These are phyloP conservation scores for Halcyon malimbica DNA, from an alignment of 2,113 vertebrate genomes.

Conservation along the genomic window DNA sequence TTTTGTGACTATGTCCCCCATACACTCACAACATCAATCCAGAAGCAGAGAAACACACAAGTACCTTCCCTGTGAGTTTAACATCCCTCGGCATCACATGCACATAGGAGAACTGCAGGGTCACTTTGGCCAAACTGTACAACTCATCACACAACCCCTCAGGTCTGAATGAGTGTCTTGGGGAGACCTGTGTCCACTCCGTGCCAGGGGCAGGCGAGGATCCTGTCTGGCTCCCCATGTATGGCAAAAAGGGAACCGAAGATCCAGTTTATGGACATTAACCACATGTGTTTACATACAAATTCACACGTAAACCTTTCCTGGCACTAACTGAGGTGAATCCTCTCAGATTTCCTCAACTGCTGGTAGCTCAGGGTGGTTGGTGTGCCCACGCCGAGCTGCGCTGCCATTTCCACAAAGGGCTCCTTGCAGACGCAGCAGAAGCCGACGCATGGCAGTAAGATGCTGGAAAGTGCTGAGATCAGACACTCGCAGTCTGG, in stretches of 20 bases:
- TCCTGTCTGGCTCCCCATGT: neutral
- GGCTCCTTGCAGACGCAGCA: neutral
- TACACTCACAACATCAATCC: neutral
- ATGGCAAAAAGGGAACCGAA: neutral
- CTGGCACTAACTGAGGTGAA: neutral
- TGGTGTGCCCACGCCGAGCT: fast-evolving
- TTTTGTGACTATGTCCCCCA: neutral
- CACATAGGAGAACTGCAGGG: fast-evolving
- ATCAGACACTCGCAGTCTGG: neutral
- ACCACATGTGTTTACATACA: neutral
- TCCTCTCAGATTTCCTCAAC: neutral
- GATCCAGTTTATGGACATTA: neutral
- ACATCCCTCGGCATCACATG: fast-evolving
- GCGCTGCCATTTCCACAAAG: fast-evolving
- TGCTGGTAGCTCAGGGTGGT: fast-evolving
- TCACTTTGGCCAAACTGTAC: neutral
- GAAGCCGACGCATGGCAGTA: neutral
- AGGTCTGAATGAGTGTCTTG: fast-evolving
- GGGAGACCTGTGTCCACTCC: neutral
- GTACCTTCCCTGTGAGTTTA: neutral
- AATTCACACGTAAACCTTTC: neutral
- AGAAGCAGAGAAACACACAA: fast-evolving
- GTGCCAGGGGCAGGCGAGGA: neutral
- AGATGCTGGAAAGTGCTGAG: neutral
- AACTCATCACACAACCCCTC: too few relatives aligned